phyloP scores from a whole-genome alignment of 1,140 invertebrate genomes.

The Leguminivora glycinivorella region DNA sequence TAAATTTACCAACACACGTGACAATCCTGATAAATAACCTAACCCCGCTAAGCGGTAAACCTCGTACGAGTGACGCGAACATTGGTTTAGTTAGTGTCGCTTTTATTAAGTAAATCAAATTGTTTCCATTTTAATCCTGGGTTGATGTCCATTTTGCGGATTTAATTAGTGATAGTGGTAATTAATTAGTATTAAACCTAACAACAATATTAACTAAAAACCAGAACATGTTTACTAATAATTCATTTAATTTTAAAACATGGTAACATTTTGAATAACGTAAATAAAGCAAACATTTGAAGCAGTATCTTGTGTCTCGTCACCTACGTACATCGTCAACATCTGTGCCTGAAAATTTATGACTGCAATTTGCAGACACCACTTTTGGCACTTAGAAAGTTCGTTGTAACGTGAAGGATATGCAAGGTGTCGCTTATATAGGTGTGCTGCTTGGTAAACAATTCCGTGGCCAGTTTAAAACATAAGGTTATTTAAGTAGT shows the following conservation, averaged over 20 bases:
- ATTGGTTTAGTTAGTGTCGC: conserved; percentile 16
- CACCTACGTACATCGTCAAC: conserved; percentile 19
- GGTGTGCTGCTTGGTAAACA: background rate
- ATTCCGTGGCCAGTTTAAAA: background rate
- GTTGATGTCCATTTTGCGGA: background rate
- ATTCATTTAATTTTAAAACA: background rate
- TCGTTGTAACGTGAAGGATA: conserved; percentile 15
- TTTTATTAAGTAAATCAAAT: conserved; percentile 24
- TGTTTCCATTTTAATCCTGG: background rate
- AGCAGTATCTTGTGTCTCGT: conserved; percentile 13
- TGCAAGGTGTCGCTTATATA: conserved; percentile 17
- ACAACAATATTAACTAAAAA: background rate
- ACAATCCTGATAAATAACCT: conserved; percentile 30
- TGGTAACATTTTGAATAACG: background rate
- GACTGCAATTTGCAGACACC: conserved; percentile 28
- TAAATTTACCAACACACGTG: conserved; percentile 30
- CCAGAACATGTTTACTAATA: background rate
- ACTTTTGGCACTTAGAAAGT: conserved; percentile 27
- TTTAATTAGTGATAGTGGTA: conserved; percentile 1
- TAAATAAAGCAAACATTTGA: conserved; percentile 4
- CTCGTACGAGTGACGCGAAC: conserved; percentile 19
- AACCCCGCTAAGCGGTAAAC: conserved; percentile 25
- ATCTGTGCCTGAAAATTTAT: conserved; percentile 23
- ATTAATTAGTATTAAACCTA: background rate
- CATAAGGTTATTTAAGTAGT: too few relatives aligned